Evolutionary conservation across 2,797 vertebrate species (phyloP).

Genomic region (Rhabdophis nuchalis): DNA sequence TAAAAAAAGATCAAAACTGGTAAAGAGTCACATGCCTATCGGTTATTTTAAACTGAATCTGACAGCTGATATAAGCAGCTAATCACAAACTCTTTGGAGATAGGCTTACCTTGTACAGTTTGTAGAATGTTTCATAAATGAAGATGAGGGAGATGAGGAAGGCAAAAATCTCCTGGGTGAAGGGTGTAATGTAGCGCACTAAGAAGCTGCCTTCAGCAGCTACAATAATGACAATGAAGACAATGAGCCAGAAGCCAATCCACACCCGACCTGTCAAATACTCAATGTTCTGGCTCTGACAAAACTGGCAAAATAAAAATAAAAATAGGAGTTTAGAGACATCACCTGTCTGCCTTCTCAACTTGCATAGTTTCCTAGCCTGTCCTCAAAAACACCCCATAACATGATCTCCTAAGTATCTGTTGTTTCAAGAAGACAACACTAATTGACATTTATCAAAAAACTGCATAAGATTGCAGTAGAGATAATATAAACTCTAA

Average conservation of each 20-base stretch:
- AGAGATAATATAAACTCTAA: not conserved
- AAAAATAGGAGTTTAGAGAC: not conserved
- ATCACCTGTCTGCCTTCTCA: not conserved
- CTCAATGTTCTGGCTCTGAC: slow-evolving; percentile 86
- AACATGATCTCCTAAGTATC: not conserved
- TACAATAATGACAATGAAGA: slow-evolving; percentile 91
- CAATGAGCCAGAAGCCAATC: slow-evolving; percentile 95
- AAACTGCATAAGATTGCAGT: not conserved
- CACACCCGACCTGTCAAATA: slow-evolving; percentile 95
- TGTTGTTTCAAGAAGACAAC: not conserved
- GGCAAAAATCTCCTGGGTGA: slow-evolving; percentile 98
- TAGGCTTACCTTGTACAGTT: slow-evolving; percentile 84
- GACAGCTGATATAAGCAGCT: not conserved
- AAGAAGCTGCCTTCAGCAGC: slow-evolving; percentile 95
- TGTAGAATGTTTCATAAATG: slow-evolving; percentile 97
- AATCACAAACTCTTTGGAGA: not conserved
- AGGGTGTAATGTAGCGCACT: slow-evolving; percentile 94
- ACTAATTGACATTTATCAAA: not conserved
- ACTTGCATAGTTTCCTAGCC: not conserved
- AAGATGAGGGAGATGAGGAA: slow-evolving; percentile 98
- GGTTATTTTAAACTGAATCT: not conserved
- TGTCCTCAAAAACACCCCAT: not conserved
- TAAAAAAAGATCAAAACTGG: not conserved
- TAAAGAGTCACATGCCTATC: not conserved
- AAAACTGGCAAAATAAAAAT: slow-evolving; percentile 78